Percentiles rank a stretch among this genome's conserved stretches.
Conservation (phyloP, 2,113 vertebrate genomes). For the Hyperoodon ampullatus region DNA sequence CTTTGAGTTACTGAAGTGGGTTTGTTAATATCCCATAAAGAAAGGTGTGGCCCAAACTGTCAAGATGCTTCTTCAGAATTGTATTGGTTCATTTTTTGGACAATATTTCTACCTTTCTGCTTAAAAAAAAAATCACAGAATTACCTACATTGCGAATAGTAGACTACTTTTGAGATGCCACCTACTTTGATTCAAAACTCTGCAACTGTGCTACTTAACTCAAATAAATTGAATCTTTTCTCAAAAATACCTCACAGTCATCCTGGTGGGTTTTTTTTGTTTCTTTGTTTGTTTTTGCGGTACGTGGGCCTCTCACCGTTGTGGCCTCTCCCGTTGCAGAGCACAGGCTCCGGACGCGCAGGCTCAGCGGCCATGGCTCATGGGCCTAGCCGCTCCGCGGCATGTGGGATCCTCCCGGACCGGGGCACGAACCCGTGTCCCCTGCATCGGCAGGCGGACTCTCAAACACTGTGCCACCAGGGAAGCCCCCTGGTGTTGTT, state of each 20-base stretch:
- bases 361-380: too few relatives aligned
- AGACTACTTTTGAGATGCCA: constrained; percentile 50
- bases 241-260: neutral
- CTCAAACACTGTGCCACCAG: too few relatives aligned
- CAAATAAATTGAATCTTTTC: constrained; percentile 19
- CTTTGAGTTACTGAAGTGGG: neutral
- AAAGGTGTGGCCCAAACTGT: constrained; percentile 66
- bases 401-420: too few relatives aligned
- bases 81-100: constrained; percentile 35
- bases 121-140: constrained; percentile 42
- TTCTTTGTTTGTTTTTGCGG: too few relatives aligned
- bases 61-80: constrained; percentile 56
- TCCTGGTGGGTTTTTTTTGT: neutral
- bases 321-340: too few relatives aligned
- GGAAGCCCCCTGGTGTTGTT: neutral
- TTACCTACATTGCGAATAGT: constrained; percentile 44
- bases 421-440: too few relatives aligned
- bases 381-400: too few relatives aligned
- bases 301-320: too few relatives aligned
- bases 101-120: constrained; percentile 57
- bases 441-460: too few relatives aligned
- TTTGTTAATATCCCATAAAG: constrained; percentile 55
- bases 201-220: constrained; percentile 54
- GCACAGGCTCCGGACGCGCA: too few relatives aligned
- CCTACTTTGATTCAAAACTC: constrained; percentile 30